Base-by-base conservation (phyloP, 2,888 invertebrate species). In the Xiphydria camelus region DNA sequence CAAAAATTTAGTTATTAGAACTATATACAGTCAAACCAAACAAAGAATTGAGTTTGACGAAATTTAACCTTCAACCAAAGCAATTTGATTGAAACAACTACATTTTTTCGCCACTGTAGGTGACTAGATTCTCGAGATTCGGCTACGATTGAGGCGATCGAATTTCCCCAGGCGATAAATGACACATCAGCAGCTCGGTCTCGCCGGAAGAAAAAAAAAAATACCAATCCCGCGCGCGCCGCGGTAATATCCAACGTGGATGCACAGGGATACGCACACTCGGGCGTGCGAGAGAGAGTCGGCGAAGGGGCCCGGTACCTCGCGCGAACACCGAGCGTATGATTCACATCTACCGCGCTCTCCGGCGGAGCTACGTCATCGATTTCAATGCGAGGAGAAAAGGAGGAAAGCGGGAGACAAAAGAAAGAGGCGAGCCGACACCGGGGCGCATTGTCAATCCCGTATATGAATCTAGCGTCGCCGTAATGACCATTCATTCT, bases 391-490 rank as follows among this genome's bases (percentile, higher is more conserved):
- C 7, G 17, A 32, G 21, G 29, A 29, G 12, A 4, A 40, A 39
- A 29, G 29, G 4, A 29, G 29, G 29, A 29, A 29, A 29, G 14
- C 14, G 21, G 15, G 21, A 18, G 20, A 36, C 36, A 42, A 42
- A 36, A 22, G 42, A 36, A 42, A 12, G 20, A 35, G 36, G 29
- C 36, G 36, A 42, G 26, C 42, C 42, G 32, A 41, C 41, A 41
- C 41, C 42, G 34, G 34, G 34, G 5, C 35, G 42, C 42, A 42
- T 42, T 42, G 42, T 42, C n/a, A n/a, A 12, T 9, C 42, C 18
- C 36, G 36, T 42, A 31, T 10, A 35, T 29, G 42, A 42, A 42
- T 42, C 42, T 20, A 42, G 36, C 42, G 14, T 42, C 35, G 35
- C 34, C 19, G 29, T 42, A 42, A 42, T 42, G 42, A 42, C 35